Percentiles rank a stretch among this genome's conserved stretches.
Conservation (phyloP, 2,797 vertebrate genomes). For the Clamator glandarius region DNA sequence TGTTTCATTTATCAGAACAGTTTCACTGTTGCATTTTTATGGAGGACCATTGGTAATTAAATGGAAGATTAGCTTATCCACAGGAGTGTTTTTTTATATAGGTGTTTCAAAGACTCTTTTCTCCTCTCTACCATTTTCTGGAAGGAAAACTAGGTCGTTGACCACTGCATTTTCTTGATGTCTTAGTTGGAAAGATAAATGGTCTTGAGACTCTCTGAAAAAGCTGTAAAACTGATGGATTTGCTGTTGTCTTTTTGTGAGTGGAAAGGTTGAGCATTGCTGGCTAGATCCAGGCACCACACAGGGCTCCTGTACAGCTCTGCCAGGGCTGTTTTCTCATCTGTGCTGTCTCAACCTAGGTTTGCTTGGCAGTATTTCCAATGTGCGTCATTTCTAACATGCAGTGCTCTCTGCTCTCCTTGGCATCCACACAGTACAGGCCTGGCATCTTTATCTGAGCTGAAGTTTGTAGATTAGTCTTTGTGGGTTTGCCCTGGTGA, state of each 20-base stretch:
- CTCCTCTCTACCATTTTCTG: not conserved
- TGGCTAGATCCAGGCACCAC: not conserved
- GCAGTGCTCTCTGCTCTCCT: not conserved
- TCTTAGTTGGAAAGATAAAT: not conserved
- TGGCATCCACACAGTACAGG: not conserved
- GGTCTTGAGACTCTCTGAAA: not conserved
- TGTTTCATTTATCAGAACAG: not conserved
- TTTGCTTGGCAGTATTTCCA: conserved; percentile 3
- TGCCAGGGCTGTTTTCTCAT: not conserved
- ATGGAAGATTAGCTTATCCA: conserved; percentile 27
- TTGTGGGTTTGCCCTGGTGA: conserved; percentile 47
- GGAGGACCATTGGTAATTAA: not conserved
- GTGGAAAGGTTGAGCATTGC: conserved; percentile 5
- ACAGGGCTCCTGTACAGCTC: not conserved
- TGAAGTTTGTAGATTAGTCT: not conserved
- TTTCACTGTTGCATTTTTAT: not conserved
- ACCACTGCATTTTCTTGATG: not conserved
- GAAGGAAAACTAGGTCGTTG: conserved; percentile 15
- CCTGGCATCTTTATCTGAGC: not conserved
- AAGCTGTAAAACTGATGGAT: not conserved
- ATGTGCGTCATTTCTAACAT: not conserved
- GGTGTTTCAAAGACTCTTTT: conserved; percentile 36
- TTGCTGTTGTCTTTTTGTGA: not conserved
- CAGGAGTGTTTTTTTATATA: not conserved
- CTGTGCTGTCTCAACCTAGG: not conserved